Percentiles rank a stretch among this genome's conserved stretches.
phyloP scores from a whole-genome alignment of 1,140 invertebrate species.

The Hylaeus anthracinus region DNA sequence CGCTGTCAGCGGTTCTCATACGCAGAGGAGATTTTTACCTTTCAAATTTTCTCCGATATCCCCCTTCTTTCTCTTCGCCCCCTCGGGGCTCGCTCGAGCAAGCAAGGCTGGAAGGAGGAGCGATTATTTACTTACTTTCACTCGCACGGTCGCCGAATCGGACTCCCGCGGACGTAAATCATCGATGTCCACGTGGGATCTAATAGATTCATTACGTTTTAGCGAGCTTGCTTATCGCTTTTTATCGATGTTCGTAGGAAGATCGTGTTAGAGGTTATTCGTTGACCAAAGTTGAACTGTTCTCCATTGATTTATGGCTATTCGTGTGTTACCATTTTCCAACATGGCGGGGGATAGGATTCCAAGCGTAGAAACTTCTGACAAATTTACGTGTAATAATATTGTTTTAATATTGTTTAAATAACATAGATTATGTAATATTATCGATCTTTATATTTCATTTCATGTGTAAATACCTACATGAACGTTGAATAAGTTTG shows the following conservation, averaged over 20 bases:
- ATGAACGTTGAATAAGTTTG: too few relatives aligned
- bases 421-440: too few relatives aligned
- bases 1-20: slow-evolving; percentile 22
- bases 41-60: background rate
- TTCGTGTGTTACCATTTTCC: too few relatives aligned
- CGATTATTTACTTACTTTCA: slow-evolving; percentile 75
- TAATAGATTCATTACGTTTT: background rate
- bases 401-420: too few relatives aligned
- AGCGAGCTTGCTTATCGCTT: background rate
- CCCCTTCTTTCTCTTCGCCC: background rate
- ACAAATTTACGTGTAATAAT: too few relatives aligned
- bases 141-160: slow-evolving; percentile 48
- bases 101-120: slow-evolving; percentile 53
- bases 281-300: too few relatives aligned
- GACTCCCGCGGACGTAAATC: slow-evolving; percentile 41
- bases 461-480: too few relatives aligned
- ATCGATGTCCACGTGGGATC: slow-evolving; percentile 27
- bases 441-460: too few relatives aligned
- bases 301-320: too few relatives aligned
- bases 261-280: background rate
- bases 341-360: too few relatives aligned
- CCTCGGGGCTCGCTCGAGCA: background rate
- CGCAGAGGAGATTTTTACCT: slow-evolving; percentile 1
- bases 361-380: too few relatives aligned
- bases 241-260: too few relatives aligned